phyloP scores from a whole-genome alignment of 2,113 vertebrate genomes.

The Steatornis caripensis region DNA sequence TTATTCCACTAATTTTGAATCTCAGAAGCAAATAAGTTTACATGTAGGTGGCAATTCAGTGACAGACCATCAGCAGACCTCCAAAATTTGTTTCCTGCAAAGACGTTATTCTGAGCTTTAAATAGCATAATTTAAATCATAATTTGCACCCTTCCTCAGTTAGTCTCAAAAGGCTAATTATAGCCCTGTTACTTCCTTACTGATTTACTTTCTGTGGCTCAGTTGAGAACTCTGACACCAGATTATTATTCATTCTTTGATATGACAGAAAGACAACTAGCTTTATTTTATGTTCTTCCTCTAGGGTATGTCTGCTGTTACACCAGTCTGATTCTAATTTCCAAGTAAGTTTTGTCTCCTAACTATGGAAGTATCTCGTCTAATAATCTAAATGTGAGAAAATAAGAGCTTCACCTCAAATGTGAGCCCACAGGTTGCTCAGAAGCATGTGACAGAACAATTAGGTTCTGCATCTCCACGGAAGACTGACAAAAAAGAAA shows the following conservation, averaged over 20 bases:
- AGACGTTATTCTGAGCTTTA: neutral
- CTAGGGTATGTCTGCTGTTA: neutral
- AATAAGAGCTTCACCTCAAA: neutral
- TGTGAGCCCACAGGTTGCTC: neutral
- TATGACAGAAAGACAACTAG: neutral
- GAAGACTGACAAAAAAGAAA: neutral
- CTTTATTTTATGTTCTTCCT: neutral
- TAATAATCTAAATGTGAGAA: neutral
- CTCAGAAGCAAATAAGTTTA: neutral
- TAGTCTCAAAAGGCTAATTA: neutral
- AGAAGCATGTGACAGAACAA: neutral
- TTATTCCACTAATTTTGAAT: neutral
- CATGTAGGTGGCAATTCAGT: neutral
- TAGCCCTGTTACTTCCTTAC: neutral
- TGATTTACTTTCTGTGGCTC: neutral
- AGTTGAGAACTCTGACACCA: conserved; percentile 9
- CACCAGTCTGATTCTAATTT: neutral
- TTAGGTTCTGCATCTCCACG: neutral
- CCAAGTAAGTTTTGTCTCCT: neutral
- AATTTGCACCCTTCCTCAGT: neutral
- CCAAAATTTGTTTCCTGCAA: neutral
- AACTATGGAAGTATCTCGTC: neutral
- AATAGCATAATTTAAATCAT: neutral
- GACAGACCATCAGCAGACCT: neutral
- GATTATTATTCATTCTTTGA: neutral